Evolutionary conservation across 1,140 invertebrate species (phyloP).

Genomic region (Lanistes nyassanus): DNA sequence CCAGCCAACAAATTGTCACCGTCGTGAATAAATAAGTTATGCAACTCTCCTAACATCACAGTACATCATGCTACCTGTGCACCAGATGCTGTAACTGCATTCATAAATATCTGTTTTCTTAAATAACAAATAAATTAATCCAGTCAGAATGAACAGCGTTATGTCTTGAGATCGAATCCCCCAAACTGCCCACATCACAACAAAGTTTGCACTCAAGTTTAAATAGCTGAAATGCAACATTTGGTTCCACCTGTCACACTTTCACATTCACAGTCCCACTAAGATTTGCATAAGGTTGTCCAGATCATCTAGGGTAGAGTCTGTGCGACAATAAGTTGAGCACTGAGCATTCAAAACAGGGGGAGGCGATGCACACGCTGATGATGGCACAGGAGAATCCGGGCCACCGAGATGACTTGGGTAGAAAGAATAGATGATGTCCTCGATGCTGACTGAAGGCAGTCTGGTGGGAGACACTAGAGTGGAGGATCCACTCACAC

Average conservation of each 20-base stretch:
- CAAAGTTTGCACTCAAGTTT: not conserved
- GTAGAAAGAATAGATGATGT: conserved; percentile 72
- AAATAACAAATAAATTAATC: conserved; percentile 1
- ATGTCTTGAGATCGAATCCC: not conserved
- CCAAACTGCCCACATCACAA: not conserved
- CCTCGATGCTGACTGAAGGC: conserved; percentile 76
- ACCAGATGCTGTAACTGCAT: not conserved
- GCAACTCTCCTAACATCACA: not conserved
- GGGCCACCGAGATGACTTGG: conserved; percentile 31
- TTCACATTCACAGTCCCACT: conserved; percentile 42
- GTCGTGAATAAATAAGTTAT: not conserved
- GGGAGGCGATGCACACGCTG: conserved; percentile 14
- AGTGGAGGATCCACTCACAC: conserved; percentile 38
- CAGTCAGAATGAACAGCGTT: not conserved
- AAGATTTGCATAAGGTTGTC: conserved; percentile 63
- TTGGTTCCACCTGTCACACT: not conserved
- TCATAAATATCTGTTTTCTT: conserved; percentile 4
- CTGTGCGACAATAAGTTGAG: conserved; percentile 46
- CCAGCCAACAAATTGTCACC: not conserved
- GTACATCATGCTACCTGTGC: not conserved
- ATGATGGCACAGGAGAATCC: conserved; percentile 6
- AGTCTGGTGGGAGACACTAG: conserved; percentile 70
- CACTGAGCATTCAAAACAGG: conserved; percentile 21
- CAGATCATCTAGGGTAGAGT: conserved; percentile 55
- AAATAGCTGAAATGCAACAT: not conserved